Percentiles rank a stretch among this genome's conserved stretches.
Evolutionary conservation across 1,140 invertebrate species (phyloP).

Genomic region (Acyrthosiphon pisum): DNA sequence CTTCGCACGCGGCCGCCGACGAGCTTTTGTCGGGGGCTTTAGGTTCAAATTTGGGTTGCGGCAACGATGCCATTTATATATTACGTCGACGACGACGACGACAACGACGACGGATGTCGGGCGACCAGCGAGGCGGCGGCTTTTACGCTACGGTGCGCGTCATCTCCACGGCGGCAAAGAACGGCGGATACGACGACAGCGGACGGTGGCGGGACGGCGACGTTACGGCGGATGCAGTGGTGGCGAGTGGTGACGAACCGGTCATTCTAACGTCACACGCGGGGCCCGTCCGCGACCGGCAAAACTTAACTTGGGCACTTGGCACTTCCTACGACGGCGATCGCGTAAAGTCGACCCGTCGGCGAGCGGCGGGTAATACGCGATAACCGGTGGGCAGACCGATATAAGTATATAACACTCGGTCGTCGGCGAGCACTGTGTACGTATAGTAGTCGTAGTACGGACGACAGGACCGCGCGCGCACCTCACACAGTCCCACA

Average conservation of each 20-base stretch:
- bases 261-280: constrained; percentile 52
- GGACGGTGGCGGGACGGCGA: background rate
- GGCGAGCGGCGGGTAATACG: background rate
- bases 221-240: background rate
- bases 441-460: background rate
- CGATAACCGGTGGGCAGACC: constrained; percentile 10
- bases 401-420: background rate
- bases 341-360: background rate
- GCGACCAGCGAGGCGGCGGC: background rate
- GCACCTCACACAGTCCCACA: background rate
- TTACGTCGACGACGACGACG: background rate
- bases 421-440: background rate
- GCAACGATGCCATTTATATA: constrained; percentile 46
- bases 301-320: background rate
- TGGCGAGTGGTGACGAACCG: constrained; percentile 5
- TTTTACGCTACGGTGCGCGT: constrained; percentile 28
- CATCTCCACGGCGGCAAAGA: constrained; percentile 5
- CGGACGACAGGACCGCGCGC: background rate
- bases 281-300: background rate
- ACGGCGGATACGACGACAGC: background rate
- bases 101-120: background rate
- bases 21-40: constrained; percentile 52
- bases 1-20: background rate
- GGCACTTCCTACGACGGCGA: too few species aligned
- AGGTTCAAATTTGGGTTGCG: constrained; percentile 42